Conservation (phyloP, 92 coral and sea anemone species). For the Pocillopora grandis region DNA sequence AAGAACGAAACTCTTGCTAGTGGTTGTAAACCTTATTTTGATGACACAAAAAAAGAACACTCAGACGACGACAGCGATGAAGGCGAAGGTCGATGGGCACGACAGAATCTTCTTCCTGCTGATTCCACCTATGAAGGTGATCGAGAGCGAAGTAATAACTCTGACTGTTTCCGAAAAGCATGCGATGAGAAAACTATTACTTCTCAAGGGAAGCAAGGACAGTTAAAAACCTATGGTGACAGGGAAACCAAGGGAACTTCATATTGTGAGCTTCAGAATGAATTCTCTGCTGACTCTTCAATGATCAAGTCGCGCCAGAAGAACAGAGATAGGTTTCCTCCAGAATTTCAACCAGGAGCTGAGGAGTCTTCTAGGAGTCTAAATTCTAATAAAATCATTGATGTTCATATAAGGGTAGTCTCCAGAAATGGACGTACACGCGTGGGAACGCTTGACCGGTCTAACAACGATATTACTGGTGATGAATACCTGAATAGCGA, state of each 20-base stretch:
- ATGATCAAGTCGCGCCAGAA: not conserved
- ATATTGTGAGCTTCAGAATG: not conserved
- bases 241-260: not conserved
- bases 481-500: slow-evolving; percentile 38
- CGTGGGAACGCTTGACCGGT: not conserved
- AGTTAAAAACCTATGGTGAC: not conserved
- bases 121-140: not conserved
- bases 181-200: not conserved
- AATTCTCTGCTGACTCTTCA: not conserved
- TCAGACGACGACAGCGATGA: not conserved
- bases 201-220: slow-evolving; percentile 31
- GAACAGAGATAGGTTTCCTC: not conserved
- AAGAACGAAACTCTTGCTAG: not conserved
- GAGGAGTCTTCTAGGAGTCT: not conserved
- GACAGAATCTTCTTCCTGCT: not conserved
- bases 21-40: slow-evolving; percentile 48
- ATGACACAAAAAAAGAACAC: not conserved
- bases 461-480: slow-evolving; percentile 6
- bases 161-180: not conserved
- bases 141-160: not conserved
- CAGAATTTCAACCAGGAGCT: not conserved
- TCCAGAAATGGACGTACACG: not conserved
- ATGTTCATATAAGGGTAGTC: slow-evolving; percentile 1
- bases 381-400: not conserved
- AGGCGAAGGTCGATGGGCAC: slow-evolving; percentile 21